phyloP scores from a whole-genome alignment of 2,888 invertebrate species.

The Acleris sparsana region DNA sequence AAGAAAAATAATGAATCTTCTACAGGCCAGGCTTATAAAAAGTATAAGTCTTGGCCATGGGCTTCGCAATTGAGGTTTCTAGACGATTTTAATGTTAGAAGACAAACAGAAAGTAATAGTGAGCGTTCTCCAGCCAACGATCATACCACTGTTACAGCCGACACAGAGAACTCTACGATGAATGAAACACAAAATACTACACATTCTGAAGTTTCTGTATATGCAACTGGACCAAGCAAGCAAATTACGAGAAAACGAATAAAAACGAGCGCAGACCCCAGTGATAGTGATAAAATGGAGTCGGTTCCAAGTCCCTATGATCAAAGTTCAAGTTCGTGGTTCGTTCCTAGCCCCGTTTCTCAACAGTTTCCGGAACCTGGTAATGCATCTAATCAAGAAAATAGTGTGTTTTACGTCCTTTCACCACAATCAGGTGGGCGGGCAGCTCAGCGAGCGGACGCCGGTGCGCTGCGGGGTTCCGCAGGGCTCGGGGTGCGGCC shows the following conservation, averaged over 20 bases:
- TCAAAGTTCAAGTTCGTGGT: slow-evolving; percentile 20
- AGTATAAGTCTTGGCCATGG: slow-evolving; percentile 46
- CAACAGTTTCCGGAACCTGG: slow-evolving; percentile 13
- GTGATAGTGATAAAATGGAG: neutral
- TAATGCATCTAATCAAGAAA: no score
- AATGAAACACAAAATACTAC: slow-evolving; percentile 27
- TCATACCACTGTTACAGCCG: slow-evolving; percentile 6
- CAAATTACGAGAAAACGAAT: slow-evolving; percentile 25
- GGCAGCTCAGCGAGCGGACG: no score
- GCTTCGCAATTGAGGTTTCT: slow-evolving; percentile 37
- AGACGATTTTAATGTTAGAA: slow-evolving; percentile 18
- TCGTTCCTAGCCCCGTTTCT: slow-evolving; percentile 24
- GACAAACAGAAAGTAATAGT: slow-evolving; percentile 23
- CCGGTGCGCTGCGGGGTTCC: no score
- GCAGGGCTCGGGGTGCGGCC: no score
- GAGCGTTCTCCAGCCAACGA: slow-evolving; percentile 6
- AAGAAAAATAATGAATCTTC: slow-evolving; percentile 36
- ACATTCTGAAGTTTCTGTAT: slow-evolving; percentile 27
- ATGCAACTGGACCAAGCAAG: slow-evolving; percentile 30
- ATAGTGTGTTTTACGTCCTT: no score
- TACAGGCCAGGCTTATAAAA: slow-evolving; percentile 36
- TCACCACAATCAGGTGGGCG: slow-evolving; percentile 7
- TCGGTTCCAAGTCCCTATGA: slow-evolving; percentile 12
- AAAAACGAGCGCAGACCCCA: no score
- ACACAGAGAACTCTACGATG: slow-evolving; percentile 30